Evolutionary conservation across 92 coral and sea anemone species (phyloP), one percentile per base, ranked within the genome.

Genomic region (Palythoa caribaeorum): DNA sequence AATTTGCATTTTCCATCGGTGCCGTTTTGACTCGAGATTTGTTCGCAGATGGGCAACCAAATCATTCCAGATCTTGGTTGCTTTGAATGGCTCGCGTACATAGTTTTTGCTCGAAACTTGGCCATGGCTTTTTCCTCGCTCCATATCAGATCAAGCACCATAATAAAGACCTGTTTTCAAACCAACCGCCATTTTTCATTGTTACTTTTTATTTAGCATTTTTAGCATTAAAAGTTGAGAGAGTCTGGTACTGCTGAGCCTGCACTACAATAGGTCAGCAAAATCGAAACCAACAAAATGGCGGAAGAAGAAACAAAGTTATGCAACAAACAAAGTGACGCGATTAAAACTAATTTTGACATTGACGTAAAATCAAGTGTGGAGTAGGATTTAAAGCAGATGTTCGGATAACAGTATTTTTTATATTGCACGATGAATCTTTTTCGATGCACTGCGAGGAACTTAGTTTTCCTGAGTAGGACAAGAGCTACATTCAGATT

Each of bases 21-120:
- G 93, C 84, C 92, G 93, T 40, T 93, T 91, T 14, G 92, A 92
- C 28, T 95, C 97, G n/a, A 97, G 85, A 38, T 90, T 90, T 73
- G 93, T 44, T 83, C 89, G 95, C 53, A 97, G 81, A 76, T 95
- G 98, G 10, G 89, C 91, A 40, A 97, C 91, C 75, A 97, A 89
- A 4, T 91, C 94, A 65, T 97, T 95, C 99, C 99, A 97, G 79
- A 97, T 97, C 88, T 94, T 94, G 62, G 99, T 97, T 14, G 99
- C 99, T 85, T 90, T 95, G 90, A 97, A 97, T 15, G 98, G 98
- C 68, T 94, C 94, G 76, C 36, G 59, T 20, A 44, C 76, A 20
- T 50, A 60, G 66, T 38, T 21, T 47, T 81, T 28, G 19, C 10
- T 19, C 15, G 76, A 68, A 20, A 81, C 28, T 65, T 81, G 86